These are phyloP conservation scores for Acronicta alni DNA, from an alignment of 2,888 invertebrate genomes.

Conservation along the genomic window DNA sequence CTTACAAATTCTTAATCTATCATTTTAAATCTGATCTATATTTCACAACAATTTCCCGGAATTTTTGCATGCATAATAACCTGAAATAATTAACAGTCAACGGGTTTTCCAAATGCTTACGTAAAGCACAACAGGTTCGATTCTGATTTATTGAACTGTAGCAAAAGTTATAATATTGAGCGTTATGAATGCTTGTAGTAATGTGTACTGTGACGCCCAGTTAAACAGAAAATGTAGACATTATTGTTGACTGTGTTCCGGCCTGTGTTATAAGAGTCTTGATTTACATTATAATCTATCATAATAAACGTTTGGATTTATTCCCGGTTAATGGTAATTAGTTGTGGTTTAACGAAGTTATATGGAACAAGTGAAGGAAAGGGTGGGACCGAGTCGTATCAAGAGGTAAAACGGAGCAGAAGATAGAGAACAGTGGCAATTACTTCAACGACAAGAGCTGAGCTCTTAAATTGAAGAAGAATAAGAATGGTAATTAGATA, in stretches of 20 bases:
- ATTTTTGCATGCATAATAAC: constrained; percentile 34
- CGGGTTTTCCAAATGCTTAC: constrained; percentile 39
- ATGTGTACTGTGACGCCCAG: not conserved
- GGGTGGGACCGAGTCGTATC: too few species aligned
- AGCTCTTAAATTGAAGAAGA: too few species aligned
- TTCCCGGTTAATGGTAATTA: too few species aligned
- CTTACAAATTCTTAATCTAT: constrained; percentile 20
- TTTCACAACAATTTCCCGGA: constrained; percentile 43
- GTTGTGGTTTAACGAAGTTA: too few species aligned
- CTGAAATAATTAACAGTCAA: constrained; percentile 25
- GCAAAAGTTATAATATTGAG: constrained; percentile 24
- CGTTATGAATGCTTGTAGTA: constrained; percentile 9
- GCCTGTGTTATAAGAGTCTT: not conserved
- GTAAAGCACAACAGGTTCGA: constrained; percentile 49
- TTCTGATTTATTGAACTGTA: constrained; percentile 30
- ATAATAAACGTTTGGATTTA: too few species aligned
- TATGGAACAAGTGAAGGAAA: too few species aligned
- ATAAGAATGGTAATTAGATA: too few species aligned
- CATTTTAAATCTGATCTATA: constrained; percentile 24
- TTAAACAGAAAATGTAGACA: not conserved
- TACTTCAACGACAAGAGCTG: too few species aligned
- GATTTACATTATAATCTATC: not conserved
- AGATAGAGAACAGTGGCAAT: too few species aligned
- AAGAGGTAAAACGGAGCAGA: too few species aligned
- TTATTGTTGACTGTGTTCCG: not conserved